These are phyloP conservation scores for Echiichthys vipera DNA, from an alignment of 2,797 vertebrate species.

Conservation along the genomic window DNA sequence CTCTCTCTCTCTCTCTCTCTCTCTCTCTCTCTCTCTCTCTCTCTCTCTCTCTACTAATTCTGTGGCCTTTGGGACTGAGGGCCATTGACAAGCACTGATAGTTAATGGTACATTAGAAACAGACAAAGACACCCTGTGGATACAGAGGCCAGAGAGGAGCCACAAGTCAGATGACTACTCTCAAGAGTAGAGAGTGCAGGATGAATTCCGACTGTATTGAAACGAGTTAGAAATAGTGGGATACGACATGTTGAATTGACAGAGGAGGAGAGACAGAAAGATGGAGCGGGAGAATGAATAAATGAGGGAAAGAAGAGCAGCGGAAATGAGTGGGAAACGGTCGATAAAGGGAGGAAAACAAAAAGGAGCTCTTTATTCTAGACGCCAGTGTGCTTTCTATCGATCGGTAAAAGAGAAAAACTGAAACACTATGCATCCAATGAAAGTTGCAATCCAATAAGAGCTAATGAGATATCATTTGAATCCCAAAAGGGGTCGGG, in stretches of 20 bases:
- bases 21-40: neutral
- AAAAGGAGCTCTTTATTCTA: slow-evolving; percentile 35
- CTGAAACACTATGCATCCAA: slow-evolving; percentile 54
- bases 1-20: neutral
- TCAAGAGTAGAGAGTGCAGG: slow-evolving; percentile 10
- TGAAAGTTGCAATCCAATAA: slow-evolving; percentile 77
- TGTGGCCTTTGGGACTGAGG: slow-evolving; percentile 34
- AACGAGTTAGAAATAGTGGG: slow-evolving; percentile 20
- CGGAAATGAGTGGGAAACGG: slow-evolving; percentile 47
- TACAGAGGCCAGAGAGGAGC: slow-evolving; percentile 20
- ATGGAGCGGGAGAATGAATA: slow-evolving; percentile 16
- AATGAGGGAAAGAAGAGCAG: slow-evolving; percentile 37
- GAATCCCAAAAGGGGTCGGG: slow-evolving; percentile 76
- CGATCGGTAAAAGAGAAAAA: slow-evolving; percentile 41
- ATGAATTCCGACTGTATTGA: slow-evolving; percentile 25
- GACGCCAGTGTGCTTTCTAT: slow-evolving; percentile 39
- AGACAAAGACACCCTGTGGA: slow-evolving; percentile 59
- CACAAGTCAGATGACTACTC: no score
- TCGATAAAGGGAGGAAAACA: slow-evolving; percentile 39
- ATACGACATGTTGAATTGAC: slow-evolving; percentile 23
- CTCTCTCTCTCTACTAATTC: neutral
- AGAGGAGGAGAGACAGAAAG: slow-evolving; percentile 16
- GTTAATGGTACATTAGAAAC: slow-evolving; percentile 61
- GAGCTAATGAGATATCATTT: slow-evolving; percentile 82
- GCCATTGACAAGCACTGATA: slow-evolving; percentile 44